phyloP scores from a whole-genome alignment of 2,797 vertebrate species.

The Rousettus madagascariensis region DNA sequence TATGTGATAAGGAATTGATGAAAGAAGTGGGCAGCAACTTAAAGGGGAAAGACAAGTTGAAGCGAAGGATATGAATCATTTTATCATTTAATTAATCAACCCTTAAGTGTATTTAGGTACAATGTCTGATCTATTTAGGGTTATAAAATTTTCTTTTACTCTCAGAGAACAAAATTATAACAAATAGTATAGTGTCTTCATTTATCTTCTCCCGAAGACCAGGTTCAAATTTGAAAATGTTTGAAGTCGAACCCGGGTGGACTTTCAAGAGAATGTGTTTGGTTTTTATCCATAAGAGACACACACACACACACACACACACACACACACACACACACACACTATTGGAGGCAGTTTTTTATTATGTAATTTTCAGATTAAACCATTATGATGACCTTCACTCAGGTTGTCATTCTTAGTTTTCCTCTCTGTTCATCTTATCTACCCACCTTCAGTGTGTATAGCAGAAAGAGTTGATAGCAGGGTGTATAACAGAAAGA shows the following conservation, averaged over 20 bases:
- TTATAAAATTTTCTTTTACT: slow-evolving; percentile 22
- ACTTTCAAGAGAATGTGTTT: slow-evolving; percentile 11
- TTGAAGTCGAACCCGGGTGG: neutral
- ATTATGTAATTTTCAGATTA: slow-evolving; percentile 18
- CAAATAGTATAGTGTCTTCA: neutral
- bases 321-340: neutral
- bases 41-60: neutral
- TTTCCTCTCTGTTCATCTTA: neutral
- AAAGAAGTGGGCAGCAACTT: neutral
- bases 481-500: neutral
- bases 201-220: slow-evolving; percentile 8
- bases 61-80: neutral
- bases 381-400: neutral
- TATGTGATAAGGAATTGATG: neutral
- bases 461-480: neutral
- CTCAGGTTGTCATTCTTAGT: neutral
- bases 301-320: neutral
- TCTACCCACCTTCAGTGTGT: neutral
- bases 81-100: neutral
- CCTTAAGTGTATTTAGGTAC: neutral
- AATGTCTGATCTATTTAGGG: neutral
- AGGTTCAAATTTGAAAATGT: neutral
- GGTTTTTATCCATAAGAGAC: neutral
- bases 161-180: slow-evolving; percentile 30
- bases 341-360: neutral